phyloP scores from a whole-genome alignment of 2,797 vertebrate species.

The Oryzias sinensis region DNA sequence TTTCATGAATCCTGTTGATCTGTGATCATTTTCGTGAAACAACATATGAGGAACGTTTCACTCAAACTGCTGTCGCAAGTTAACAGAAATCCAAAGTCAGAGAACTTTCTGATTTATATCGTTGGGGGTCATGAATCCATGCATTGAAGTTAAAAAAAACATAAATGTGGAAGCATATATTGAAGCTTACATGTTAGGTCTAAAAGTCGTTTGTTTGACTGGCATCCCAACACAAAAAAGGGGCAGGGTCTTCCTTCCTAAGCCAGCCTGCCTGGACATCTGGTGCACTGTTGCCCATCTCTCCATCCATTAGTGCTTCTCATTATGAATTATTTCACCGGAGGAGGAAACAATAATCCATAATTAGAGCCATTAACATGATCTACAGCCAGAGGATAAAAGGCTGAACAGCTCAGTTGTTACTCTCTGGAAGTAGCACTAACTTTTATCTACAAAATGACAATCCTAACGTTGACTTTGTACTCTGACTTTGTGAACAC shows the following conservation, averaged over 20 bases:
- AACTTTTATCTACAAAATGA: not conserved
- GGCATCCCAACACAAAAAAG: conserved; percentile 12
- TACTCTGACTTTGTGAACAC: too few species aligned
- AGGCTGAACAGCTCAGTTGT: not conserved
- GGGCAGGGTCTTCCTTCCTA: not conserved
- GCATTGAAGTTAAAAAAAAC: too few species aligned
- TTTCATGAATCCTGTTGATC: too few species aligned
- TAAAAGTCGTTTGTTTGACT: conserved; percentile 9
- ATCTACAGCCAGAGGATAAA: conserved; percentile 3
- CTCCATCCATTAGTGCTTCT: conserved; percentile 19
- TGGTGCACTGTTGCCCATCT: conserved; percentile 27
- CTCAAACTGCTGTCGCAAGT: too few species aligned
- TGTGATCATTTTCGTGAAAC: too few species aligned
- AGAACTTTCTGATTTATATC: too few species aligned
- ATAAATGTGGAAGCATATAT: not conserved
- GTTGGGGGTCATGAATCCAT: too few species aligned
- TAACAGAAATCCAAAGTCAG: too few species aligned
- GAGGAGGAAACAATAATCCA: conserved; percentile 13
- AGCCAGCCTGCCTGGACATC: conserved; percentile 34
- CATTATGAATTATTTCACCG: conserved; percentile 27
- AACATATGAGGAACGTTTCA: too few species aligned
- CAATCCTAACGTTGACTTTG: too few species aligned
- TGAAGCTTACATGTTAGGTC: not conserved
- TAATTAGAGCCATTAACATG: conserved; percentile 10
- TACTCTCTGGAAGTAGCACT: not conserved